These are phyloP conservation scores for Rhynchonycteris naso DNA, from an alignment of 2,797 vertebrate species.

Conservation along the genomic window DNA sequence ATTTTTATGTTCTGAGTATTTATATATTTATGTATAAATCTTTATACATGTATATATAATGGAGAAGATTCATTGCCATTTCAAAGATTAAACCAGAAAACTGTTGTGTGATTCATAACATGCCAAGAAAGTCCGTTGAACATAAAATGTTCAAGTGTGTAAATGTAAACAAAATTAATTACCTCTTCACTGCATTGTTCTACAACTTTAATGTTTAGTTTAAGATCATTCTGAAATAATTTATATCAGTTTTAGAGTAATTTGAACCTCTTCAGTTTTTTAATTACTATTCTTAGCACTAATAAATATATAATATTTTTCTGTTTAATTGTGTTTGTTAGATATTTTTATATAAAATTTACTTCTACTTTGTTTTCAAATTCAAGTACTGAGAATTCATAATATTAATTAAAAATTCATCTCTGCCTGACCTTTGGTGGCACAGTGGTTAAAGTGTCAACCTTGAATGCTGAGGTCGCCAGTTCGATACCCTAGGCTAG, in stretches of 20 bases:
- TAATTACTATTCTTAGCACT: background rate
- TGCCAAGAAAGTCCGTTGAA: background rate
- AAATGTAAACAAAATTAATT: background rate
- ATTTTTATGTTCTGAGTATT: background rate
- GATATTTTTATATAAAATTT: background rate
- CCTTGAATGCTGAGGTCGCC: too few species aligned
- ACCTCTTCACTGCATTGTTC: background rate
- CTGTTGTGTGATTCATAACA: background rate
- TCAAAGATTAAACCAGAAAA: background rate
- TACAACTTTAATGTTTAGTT: background rate
- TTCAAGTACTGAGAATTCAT: background rate
- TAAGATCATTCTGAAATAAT: background rate
- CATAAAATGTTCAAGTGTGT: background rate
- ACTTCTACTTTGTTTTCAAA: background rate
- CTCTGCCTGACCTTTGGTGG: background rate
- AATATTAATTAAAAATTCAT: background rate
- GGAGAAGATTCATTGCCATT: background rate
- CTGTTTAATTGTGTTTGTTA: background rate
- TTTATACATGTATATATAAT: background rate
- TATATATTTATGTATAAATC: background rate
- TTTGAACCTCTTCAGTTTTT: background rate
- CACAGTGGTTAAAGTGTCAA: too few species aligned
- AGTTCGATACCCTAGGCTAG: too few species aligned
- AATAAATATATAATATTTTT: background rate
- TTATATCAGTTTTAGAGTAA: background rate